Conservation (phyloP, 92 coral and sea anemone species). For the Actinostola sp. region DNA sequence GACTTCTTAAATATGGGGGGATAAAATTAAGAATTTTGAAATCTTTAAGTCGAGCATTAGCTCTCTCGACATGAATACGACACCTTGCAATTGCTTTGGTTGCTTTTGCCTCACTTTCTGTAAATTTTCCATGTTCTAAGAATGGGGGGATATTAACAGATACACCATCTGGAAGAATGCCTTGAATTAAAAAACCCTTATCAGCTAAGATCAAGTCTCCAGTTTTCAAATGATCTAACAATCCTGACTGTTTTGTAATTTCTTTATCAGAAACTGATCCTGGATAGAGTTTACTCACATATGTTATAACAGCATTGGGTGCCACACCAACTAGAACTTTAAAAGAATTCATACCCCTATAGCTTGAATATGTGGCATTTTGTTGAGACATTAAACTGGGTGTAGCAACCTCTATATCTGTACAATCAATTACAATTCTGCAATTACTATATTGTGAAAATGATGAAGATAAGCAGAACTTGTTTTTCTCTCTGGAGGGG, state of each 20-base stretch:
- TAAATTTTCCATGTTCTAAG: conserved; percentile 20
- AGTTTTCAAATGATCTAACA: conserved; percentile 19
- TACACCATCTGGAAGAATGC: conserved; percentile 37
- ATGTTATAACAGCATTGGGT: conserved; percentile 52
- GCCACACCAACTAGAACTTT: conserved; percentile 59
- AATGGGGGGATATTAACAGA: conserved; percentile 38
- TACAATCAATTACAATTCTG: conserved; percentile 53
- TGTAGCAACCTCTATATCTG: conserved; percentile 55
- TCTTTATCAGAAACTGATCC: conserved; percentile 53
- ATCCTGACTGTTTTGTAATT: conserved; percentile 23
- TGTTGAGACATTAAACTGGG: conserved; percentile 33
- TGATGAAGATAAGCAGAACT: conserved; percentile 34
- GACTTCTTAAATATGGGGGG: conserved; percentile 37
- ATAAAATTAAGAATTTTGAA: conserved; percentile 35
- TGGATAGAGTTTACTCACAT: conserved; percentile 53
- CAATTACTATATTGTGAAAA: conserved; percentile 38
- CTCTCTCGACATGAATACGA: conserved; percentile 25
- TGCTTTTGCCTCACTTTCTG: conserved; percentile 34
- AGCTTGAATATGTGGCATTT: conserved; percentile 31
- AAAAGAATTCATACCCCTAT: conserved; percentile 43
- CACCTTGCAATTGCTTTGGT: conserved; percentile 45
- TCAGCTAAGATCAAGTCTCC: too few species aligned
- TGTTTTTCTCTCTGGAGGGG: conserved; percentile 48
- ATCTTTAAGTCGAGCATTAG: conserved; percentile 36
- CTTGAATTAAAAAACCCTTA: too few species aligned